These are phyloP conservation scores for Drosophila seguyi DNA, from an alignment of 1,140 invertebrate species.

Conservation along the genomic window DNA sequence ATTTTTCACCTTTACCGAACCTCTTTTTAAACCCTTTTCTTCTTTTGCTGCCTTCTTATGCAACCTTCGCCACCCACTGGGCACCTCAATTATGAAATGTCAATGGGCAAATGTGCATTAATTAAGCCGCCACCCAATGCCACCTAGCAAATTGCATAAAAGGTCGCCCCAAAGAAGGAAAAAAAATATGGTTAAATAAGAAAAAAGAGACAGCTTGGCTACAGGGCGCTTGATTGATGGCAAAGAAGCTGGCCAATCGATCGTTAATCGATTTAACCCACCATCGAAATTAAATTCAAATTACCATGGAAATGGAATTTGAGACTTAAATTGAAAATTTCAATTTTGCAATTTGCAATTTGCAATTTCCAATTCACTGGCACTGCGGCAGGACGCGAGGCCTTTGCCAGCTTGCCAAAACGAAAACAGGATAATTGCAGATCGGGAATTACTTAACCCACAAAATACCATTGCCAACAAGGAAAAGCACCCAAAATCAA, in stretches of 20 bases:
- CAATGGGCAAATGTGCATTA: conserved; percentile 34
- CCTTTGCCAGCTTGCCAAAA: neutral
- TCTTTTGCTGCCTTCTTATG: neutral
- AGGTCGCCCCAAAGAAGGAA: conserved; percentile 3
- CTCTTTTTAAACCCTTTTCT: neutral
- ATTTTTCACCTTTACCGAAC: neutral
- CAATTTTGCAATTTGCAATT: neutral
- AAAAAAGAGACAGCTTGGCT: neutral
- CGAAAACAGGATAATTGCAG: conserved; percentile 4
- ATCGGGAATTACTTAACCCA: conserved; percentile 25
- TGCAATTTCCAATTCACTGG: neutral
- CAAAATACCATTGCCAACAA: conserved; percentile 1
- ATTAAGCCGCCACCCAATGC: conserved; percentile 6
- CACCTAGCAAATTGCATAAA: conserved; percentile 27
- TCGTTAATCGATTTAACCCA: conserved; percentile 18
- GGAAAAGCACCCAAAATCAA: neutral
- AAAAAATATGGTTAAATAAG: neutral
- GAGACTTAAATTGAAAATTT: neutral
- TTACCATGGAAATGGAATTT: neutral
- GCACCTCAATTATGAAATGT: conserved; percentile 42
- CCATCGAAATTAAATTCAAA: neutral
- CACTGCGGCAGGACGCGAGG: conserved; percentile 13
- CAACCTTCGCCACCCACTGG: neutral
- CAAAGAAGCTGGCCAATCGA: conserved; percentile 17
- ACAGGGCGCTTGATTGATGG: conserved; percentile 31